Evolutionary conservation across 2,888 invertebrate species (phyloP), one percentile per base, ranked within the genome.

Genomic region (Pachydiplax longipennis): DNA sequence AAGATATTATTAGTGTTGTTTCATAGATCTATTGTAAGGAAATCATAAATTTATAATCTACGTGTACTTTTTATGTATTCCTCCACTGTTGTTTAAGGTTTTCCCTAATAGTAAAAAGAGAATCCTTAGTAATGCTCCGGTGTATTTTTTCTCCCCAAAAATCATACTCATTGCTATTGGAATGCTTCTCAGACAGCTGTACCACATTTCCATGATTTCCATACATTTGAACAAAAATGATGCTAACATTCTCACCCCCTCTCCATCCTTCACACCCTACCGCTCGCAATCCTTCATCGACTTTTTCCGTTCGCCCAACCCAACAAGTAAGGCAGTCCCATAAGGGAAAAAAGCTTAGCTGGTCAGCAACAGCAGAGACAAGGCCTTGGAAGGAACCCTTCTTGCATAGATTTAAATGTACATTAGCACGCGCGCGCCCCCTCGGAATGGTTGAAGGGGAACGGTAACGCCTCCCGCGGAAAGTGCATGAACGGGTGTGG

Each of bases 351-450:
- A 73, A 31, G 31, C 31, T 73, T 31, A 31, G 10, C 73, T 18
- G 73, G 73, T 73, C 73, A 73, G 25, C 31, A 73, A 73, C 73
- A 83, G 58, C 83, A 8, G 35, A 58, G 58, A 81, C 73, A 73
- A 73, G 83, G 58, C 83, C 83, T 83, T 58, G 83, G 83, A 44
- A 83, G 83, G 83, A 58, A 83, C 53, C 58, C 83, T 83, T 58
- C 53, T 83, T 83, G 58, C 83, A 82, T 82, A 82, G 82, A 82
- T 82, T 82, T 82, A 82, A 82, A 82, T 82, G 82, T 82, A 25
- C 82, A 83, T 83, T 83, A 83, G 83, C 35, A 35, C 48, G 25
- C 44, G 82, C 82, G 73, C 73, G 73, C 73, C 73, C 73, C 10
- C 73, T 73, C 15, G 61, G 15, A 61, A 61, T n/a, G 61, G 61